Percentiles rank a stretch among this genome's conserved stretches.
phyloP scores from a whole-genome alignment of 2,113 vertebrate species.

The Eulacestoma nigropectus region DNA sequence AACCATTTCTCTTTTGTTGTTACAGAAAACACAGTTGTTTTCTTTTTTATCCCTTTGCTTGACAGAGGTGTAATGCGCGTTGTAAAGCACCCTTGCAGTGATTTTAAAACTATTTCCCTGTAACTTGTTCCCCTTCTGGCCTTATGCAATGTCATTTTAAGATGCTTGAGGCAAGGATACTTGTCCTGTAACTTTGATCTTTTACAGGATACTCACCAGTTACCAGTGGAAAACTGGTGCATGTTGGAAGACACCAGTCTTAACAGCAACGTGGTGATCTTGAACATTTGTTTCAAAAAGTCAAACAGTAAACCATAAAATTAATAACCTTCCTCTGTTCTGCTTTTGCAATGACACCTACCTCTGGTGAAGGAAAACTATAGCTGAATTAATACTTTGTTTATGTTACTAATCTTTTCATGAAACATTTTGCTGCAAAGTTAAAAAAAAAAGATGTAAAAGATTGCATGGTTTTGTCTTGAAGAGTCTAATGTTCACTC shows the following conservation, averaged over 20 bases:
- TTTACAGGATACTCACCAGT: background rate
- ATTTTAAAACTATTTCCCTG: background rate
- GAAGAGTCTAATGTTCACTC: background rate
- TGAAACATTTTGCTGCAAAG: background rate
- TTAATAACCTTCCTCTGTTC: background rate
- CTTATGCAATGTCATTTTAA: background rate
- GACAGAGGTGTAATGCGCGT: background rate
- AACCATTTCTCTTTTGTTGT: background rate
- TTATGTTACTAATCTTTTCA: background rate
- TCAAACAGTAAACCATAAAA: background rate
- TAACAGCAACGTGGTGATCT: background rate
- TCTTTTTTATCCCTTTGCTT: background rate
- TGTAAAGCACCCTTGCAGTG: background rate
- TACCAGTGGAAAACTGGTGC: background rate
- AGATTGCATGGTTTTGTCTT: background rate
- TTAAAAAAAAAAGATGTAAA: background rate
- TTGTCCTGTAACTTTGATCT: background rate
- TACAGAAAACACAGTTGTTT: background rate
- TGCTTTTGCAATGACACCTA: background rate
- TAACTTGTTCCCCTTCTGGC: background rate
- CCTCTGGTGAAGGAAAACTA: background rate
- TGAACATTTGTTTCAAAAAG: background rate
- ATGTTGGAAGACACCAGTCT: background rate
- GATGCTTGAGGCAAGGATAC: background rate
- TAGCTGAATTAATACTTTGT: background rate